These are phyloP conservation scores for Tamias sibiricus DNA, from an alignment of 2,113 vertebrate species.

Conservation along the genomic window DNA sequence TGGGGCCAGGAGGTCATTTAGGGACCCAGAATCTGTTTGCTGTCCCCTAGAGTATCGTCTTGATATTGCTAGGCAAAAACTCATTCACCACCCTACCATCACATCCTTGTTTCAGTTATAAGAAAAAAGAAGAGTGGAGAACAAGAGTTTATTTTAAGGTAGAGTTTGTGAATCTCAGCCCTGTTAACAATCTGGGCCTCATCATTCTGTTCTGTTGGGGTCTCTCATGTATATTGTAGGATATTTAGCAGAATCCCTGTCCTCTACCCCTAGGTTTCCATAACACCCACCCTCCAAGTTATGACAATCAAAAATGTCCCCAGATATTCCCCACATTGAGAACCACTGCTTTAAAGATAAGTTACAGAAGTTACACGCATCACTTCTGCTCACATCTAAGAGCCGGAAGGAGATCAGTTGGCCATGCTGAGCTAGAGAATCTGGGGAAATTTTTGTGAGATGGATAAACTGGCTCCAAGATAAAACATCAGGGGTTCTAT, in stretches of 20 bases:
- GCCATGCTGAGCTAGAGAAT: not conserved
- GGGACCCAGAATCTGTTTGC: not conserved
- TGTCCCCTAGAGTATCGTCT: not conserved
- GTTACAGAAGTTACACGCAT: not conserved
- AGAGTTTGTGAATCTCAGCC: not conserved
- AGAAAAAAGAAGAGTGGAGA: not conserved
- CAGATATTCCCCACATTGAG: not conserved
- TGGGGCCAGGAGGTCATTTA: not conserved
- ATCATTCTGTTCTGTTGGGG: not conserved
- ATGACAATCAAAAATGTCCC: not conserved
- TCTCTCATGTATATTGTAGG: not conserved
- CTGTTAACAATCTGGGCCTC: not conserved
- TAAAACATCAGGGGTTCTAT: not conserved
- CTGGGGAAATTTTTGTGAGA: constrained; percentile 4
- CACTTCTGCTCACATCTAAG: not conserved
- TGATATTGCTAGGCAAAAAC: not conserved
- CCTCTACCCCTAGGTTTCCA: not conserved
- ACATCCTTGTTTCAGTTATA: not conserved
- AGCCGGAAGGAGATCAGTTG: not conserved
- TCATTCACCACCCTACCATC: not conserved
- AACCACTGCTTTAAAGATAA: not conserved
- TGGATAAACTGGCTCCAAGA: not conserved
- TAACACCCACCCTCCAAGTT: not conserved
- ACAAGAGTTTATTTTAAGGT: not conserved
- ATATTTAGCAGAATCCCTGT: not conserved